These are phyloP conservation scores for Phymastichus coffea DNA, from an alignment of 1,140 invertebrate species.

Conservation along the genomic window DNA sequence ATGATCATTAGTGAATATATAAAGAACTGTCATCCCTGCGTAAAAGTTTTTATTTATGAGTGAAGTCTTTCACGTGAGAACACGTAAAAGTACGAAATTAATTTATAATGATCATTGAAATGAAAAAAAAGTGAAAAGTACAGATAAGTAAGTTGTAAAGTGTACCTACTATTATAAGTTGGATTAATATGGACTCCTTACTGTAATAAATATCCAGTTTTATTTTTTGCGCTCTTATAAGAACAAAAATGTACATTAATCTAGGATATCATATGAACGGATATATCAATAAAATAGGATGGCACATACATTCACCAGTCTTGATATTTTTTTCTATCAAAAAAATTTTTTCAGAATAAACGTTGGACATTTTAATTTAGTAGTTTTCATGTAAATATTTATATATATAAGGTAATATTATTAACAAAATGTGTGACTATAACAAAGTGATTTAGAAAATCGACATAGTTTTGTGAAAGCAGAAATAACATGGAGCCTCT, in stretches of 20 bases:
- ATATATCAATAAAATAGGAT: slow-evolving; percentile 39
- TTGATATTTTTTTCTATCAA: slow-evolving; percentile 40
- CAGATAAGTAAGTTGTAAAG: slow-evolving; percentile 41
- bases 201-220: slow-evolving; percentile 49
- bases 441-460: slow-evolving; percentile 32
- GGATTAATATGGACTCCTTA: slow-evolving; percentile 30
- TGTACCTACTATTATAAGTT: slow-evolving; percentile 50
- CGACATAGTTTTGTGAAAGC: slow-evolving; percentile 20
- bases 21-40: slow-evolving; percentile 24
- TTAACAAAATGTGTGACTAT: slow-evolving; percentile 40
- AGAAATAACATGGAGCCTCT: slow-evolving; percentile 32
- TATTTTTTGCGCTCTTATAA: slow-evolving; percentile 50
- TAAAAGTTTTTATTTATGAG: slow-evolving; percentile 25
- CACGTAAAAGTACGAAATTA: slow-evolving; percentile 19
- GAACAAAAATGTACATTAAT: slow-evolving; percentile 52
- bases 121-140: slow-evolving; percentile 20
- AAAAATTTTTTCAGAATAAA: neutral
- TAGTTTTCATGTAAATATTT: slow-evolving; percentile 35
- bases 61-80: neutral
- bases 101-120: slow-evolving; percentile 33
- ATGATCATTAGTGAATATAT: slow-evolving; percentile 24
- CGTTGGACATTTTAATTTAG: slow-evolving; percentile 37
- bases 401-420: slow-evolving; percentile 43
- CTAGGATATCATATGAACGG: slow-evolving; percentile 37
- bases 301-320: slow-evolving; percentile 39